These are phyloP conservation scores for Phoxinus phoxinus DNA, from an alignment of 2,113 vertebrate species.

Conservation along the genomic window DNA sequence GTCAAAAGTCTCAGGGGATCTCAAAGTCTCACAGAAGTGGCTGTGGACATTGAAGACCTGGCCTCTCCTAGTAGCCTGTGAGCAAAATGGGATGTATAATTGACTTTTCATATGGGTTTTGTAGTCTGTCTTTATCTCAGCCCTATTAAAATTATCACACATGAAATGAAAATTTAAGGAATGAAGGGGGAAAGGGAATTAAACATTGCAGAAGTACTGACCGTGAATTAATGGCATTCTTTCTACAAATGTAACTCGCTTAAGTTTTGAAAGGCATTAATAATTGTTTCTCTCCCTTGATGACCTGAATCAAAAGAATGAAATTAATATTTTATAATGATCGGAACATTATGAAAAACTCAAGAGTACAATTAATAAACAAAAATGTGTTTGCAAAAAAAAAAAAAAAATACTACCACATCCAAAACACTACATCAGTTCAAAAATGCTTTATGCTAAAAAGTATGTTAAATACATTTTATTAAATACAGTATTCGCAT, in stretches of 20 bases:
- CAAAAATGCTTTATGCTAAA: not conserved
- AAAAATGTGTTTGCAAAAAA: not conserved
- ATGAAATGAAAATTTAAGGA: constrained; percentile 5
- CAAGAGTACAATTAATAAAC: not conserved
- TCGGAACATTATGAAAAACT: not conserved
- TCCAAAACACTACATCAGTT: not conserved
- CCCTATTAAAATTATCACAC: constrained; percentile 9
- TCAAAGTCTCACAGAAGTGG: no score
- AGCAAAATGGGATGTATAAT: not conserved
- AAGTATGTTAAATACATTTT: not conserved
- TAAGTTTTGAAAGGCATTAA: not conserved
- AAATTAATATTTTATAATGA: not conserved
- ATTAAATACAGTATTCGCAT: no score
- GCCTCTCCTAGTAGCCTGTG: not conserved
- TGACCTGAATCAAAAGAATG: not conserved
- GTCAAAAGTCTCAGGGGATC: constrained; percentile 58
- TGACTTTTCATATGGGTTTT: not conserved
- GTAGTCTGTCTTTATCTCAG: constrained; percentile 1
- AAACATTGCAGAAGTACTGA: constrained; percentile 22
- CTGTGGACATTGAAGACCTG: not conserved
- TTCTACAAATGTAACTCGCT: constrained; percentile 3
- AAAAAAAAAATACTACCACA: not conserved
- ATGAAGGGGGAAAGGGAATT: constrained; percentile 1
- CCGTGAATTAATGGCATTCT: not conserved
- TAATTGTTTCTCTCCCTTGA: not conserved